phyloP scores from a whole-genome alignment of 2,888 invertebrate species.

The Diarsia dahlii region DNA sequence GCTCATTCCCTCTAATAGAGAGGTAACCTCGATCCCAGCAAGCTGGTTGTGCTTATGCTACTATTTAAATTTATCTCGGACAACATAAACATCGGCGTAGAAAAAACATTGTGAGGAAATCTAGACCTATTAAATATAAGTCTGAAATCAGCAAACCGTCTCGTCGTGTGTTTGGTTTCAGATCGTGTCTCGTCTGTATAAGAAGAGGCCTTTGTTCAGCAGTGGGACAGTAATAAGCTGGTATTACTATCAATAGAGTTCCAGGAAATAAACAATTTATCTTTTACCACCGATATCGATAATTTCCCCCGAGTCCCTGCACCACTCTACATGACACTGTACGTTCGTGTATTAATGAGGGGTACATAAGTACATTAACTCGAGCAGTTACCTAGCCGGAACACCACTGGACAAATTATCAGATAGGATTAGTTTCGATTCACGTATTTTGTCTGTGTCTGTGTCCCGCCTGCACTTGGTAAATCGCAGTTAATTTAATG shows the following conservation, averaged over 20 bases:
- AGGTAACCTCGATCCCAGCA: too few species aligned
- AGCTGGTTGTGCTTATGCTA: too few species aligned
- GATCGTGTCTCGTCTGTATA: too few species aligned
- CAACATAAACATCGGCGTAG: too few species aligned
- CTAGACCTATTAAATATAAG: too few species aligned
- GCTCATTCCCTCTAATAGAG: too few species aligned
- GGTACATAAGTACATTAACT: not conserved
- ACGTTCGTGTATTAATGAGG: constrained; percentile 31
- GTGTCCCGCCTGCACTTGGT: constrained; percentile 5
- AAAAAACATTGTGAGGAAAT: too few species aligned
- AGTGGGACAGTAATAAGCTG: too few species aligned
- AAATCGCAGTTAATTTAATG: constrained; percentile 5
- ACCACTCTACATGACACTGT: not conserved
- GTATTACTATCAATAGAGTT: not conserved
- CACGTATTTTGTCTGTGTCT: constrained; percentile 32
- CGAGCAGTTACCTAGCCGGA: not conserved
- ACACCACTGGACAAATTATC: constrained; percentile 32
- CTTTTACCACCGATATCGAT: not conserved
- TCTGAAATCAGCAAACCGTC: too few species aligned
- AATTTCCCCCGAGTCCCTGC: not conserved
- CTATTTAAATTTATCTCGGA: too few species aligned
- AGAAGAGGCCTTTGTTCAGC: too few species aligned
- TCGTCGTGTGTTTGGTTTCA: too few species aligned
- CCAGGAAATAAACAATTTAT: not conserved
- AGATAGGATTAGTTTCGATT: constrained; percentile 25